These are phyloP conservation scores for Chondrosia reniformis DNA, from an alignment of 37 sponge, comb jelly and placozoan species.

Conservation along the genomic window DNA sequence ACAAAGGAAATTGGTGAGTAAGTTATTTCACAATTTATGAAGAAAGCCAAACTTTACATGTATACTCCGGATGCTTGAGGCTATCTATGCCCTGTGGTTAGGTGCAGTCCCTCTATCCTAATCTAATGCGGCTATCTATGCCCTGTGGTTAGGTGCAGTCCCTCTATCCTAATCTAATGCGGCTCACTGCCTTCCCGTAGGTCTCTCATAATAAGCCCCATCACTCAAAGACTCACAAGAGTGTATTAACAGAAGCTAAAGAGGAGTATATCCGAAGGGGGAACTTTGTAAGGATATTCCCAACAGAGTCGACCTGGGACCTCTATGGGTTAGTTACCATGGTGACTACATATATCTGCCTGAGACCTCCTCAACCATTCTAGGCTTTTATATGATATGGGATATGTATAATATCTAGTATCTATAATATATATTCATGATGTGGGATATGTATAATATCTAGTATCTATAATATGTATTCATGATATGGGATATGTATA, in stretches of 20 bases:
- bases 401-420: not conserved
- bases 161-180: no score
- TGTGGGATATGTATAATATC: not conserved
- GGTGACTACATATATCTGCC: no score
- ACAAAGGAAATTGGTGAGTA: not conserved
- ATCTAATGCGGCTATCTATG: no score
- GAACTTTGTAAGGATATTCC: constrained; percentile 68
- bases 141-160: no score
- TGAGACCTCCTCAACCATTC: no score
- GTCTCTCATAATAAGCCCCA: no score
- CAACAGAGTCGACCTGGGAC: constrained; percentile 65
- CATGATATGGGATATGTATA: no score
- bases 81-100: not conserved
- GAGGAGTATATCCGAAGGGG: constrained; percentile 72
- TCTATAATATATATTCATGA: no score
- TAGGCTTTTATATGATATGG: no score
- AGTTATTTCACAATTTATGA: not conserved
- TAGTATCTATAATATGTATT: no score
- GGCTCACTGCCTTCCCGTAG: no score
- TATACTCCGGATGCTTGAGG: not conserved
- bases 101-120: no score
- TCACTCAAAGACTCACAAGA: not conserved
- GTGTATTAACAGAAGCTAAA: constrained; percentile 34
- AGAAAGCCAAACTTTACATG: not conserved
- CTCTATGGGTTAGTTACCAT: constrained; percentile 54